Conservation (phyloP, 1,140 invertebrate species). For the Pseudomyrmex pallidus region DNA sequence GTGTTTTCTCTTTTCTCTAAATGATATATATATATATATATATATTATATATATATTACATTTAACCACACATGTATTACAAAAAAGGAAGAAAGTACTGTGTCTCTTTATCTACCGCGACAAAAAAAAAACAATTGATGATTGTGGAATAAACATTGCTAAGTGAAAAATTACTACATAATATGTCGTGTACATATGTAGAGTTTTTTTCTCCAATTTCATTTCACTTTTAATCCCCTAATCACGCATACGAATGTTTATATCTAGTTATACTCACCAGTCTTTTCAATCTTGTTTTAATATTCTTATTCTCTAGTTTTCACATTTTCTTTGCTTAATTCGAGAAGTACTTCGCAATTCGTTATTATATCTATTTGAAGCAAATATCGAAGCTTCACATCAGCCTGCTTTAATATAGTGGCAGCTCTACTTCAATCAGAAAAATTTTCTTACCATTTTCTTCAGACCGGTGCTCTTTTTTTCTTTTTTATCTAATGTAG, state of each 20-base stretch:
- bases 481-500: conserved; percentile 82
- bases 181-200: not conserved
- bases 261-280: not conserved
- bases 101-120: too few relatives aligned
- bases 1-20: too few relatives aligned
- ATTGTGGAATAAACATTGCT: too few relatives aligned
- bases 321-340: not conserved
- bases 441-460: conserved; percentile 89
- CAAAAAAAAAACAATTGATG: too few relatives aligned
- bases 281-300: conserved; percentile 7
- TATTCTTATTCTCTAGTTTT: not conserved
- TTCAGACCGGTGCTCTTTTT: conserved; percentile 86
- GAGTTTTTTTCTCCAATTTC: conserved; percentile 2
- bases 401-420: not conserved
- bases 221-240: not conserved
- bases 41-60: too few relatives aligned
- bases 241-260: not conserved
- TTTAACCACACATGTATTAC: too few relatives aligned
- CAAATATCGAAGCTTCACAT: not conserved
- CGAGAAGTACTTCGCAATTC: not conserved
- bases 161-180: too few relatives aligned
- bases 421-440: conserved; percentile 84
- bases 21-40: too few relatives aligned
- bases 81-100: too few relatives aligned
- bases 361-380: not conserved